Base-by-base conservation (phyloP, 1,140 invertebrate species). In the Gyrodactylus salaris region DNA sequence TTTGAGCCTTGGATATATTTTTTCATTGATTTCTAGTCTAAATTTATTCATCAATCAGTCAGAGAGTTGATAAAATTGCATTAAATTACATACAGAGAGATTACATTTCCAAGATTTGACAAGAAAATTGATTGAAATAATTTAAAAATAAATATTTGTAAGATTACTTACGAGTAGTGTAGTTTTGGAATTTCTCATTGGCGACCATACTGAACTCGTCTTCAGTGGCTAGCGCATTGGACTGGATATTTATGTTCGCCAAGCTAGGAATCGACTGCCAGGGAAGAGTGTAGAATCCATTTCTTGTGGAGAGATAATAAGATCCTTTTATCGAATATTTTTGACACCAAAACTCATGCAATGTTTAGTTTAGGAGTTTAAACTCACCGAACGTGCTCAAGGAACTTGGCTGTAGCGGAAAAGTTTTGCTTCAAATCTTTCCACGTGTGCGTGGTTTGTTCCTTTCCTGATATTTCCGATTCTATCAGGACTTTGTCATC, bases 361-460 rank as follows among this genome's bases (percentile, higher is more conserved):
- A 54, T 16, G 7, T 54, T 16, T 16, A 54, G 34, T 54, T 16
- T 7, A n/a, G n/a, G n/a, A n/a, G n/a, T 25, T 25, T 24, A 71
- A 25, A 25, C 70, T 71, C 1, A 71, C 70, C 70, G 21, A 25
- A 71, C 70, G 26, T 71, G 21, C 25, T 71, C 70, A 71, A 71
- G 21, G 25, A 24, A 71, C n/a, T 71, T 71, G 7, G 70, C 21
- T 22, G 25, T 24, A 24, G 21, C 26, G 1, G 70, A 71, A 71
- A 71, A 71, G 25, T 71, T 71, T 71, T 24, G 7, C 26, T 25
- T 24, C 21, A 71, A 71, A 7, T 71, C 70, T 71, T 71, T 71
- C 70, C 70, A 71, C 1, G 25, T 16, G 7, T 26, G 25, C 24
- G 25, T 71, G 21, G 21, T 24, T 25, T 71, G 20, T 21, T 71